These are phyloP conservation scores for Quadroppia sp. DNA, from an alignment of 2,888 invertebrate species.

Conservation along the genomic window DNA sequence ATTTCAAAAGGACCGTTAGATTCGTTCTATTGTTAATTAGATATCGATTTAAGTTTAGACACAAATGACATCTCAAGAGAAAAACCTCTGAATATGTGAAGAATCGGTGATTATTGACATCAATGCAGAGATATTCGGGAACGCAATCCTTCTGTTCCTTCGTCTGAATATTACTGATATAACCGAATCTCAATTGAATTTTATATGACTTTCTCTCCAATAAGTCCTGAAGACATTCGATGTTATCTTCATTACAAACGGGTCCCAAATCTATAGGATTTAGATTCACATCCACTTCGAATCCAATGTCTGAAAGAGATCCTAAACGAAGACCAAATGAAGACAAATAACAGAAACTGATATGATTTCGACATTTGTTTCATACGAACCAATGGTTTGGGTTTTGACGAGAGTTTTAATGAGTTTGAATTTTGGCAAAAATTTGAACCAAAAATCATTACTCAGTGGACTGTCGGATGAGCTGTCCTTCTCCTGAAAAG, in stretches of 20 bases:
- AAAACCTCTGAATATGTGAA: conserved; percentile 1
- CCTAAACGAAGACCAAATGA: conserved; percentile 8
- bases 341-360: neutral
- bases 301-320: conserved; percentile 2
- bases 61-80: neutral
- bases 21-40: neutral
- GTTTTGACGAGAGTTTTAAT: neutral
- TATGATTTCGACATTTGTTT: neutral
- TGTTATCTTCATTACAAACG: neutral
- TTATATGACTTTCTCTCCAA: neutral
- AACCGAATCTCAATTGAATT: conserved; percentile 20
- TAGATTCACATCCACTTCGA: neutral
- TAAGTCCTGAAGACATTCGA: neutral
- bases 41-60: neutral
- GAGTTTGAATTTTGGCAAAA: neutral
- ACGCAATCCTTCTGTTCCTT: conserved; percentile 4
- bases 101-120: neutral
- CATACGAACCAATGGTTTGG: conserved; percentile 16
- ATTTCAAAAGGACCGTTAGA: neutral
- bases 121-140: conserved; percentile 32
- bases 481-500: neutral
- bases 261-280: neutral
- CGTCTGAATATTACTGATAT: neutral
- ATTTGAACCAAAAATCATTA: neutral
- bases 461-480: neutral